These are phyloP conservation scores for Drosophila incognita DNA, from an alignment of 2,888 invertebrate species.

Conservation along the genomic window DNA sequence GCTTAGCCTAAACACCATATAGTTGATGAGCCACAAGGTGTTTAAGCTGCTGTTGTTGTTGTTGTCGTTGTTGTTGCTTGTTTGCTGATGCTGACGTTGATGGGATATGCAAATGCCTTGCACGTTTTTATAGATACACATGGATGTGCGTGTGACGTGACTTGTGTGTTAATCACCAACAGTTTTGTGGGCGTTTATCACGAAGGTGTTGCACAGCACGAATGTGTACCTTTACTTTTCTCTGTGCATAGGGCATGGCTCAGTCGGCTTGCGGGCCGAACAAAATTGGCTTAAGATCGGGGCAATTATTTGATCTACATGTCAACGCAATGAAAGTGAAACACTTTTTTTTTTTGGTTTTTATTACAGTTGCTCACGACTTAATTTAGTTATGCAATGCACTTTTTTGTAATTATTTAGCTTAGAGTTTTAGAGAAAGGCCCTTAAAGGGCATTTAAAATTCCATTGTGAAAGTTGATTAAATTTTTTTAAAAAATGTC, in stretches of 20 bases:
- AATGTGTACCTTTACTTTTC: background rate
- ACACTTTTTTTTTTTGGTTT: slow-evolving; percentile 16
- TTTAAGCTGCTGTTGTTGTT: slow-evolving; percentile 20
- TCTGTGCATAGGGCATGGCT: slow-evolving; percentile 48
- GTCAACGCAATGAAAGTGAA: slow-evolving; percentile 63
- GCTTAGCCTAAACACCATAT: slow-evolving; percentile 43
- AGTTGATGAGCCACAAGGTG: slow-evolving; percentile 43
- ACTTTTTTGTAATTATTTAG: background rate
- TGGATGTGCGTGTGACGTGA: slow-evolving; percentile 48
- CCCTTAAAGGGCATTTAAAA: slow-evolving; percentile 8
- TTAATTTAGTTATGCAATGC: slow-evolving; percentile 37
- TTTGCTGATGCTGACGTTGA: slow-evolving; percentile 31
- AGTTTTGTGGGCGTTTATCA: slow-evolving; percentile 6
- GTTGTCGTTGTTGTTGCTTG: slow-evolving; percentile 20
- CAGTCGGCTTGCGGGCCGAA: slow-evolving; percentile 30
- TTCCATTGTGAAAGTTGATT: slow-evolving; percentile 2
- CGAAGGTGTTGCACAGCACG: slow-evolving; percentile 16
- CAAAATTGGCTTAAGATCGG: slow-evolving; percentile 22
- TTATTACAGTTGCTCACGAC: slow-evolving; percentile 4
- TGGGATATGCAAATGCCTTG: slow-evolving; percentile 60
- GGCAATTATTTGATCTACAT: slow-evolving; percentile 32
- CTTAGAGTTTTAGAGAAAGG: slow-evolving; percentile 15
- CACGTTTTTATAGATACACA: slow-evolving; percentile 52
- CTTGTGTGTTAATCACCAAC: slow-evolving; percentile 20
- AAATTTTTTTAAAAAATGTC: slow-evolving; percentile 7